Evolutionary conservation across 2,888 invertebrate species (phyloP), one percentile per base, ranked within the genome.

Genomic region (Saturnia japonica): DNA sequence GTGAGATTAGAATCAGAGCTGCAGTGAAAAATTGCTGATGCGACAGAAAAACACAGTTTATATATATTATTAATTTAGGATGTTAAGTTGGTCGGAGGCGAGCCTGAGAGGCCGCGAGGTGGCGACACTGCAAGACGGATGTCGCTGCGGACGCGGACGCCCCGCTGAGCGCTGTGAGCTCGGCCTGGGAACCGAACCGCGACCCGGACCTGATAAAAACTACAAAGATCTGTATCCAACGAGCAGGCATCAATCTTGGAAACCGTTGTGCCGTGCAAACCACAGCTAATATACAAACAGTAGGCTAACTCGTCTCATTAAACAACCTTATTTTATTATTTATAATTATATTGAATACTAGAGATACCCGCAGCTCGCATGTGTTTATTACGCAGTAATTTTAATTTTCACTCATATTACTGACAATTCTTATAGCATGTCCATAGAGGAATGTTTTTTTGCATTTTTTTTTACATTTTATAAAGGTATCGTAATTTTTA

Each of bases 71-170:
- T 57, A 57, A 57, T 57, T 25, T 57, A 19, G 25, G 25, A 57
- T 57, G 57, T 57, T 57, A 25, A 57, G 25, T 51, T n/a, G n/a
- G 74, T 77, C 60, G 19, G 47, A 47, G 47, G 47, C 47, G 47
- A 47, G 47, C 2, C 47, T 19, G 47, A 76, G 79, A 80, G 47
- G 19, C 47, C 47, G 47, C 77, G 79, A 80, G 81, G 87, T 86
- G 91, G 90, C 88, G 91, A 89, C 91, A 89, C 87, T 78, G 82
- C 72, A 81, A 84, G 87, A 84, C 86, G 86, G 77, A 84, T 84
- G 87, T 80, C 75, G 79, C 71, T 74, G 78, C 79, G 77, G 73
- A 82, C 80, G 82, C 81, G 76, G 54, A 83, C 79, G 85, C 79
- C 78, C 78, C 77, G 78, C 80, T 74, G 77, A 76, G 70, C 77